phyloP scores from a whole-genome alignment of 2,888 invertebrate genomes.

The Monopis laevigella region DNA sequence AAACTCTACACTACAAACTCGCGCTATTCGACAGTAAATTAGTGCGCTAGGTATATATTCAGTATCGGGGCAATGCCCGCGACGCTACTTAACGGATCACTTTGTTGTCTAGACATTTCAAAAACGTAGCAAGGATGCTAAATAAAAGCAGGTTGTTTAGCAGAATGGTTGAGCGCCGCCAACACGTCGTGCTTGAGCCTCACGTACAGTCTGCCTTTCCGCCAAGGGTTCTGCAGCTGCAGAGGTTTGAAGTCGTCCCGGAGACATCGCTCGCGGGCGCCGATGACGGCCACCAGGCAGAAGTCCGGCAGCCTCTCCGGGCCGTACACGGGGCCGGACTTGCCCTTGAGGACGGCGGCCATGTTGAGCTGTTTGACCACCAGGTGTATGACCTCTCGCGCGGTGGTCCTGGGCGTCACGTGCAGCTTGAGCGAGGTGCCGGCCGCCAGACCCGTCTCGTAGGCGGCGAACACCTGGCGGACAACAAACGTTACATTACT shows the following conservation, averaged over 20 bases:
- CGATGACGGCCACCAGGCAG: slow-evolving; percentile 95
- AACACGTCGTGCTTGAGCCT: slow-evolving; percentile 89
- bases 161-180: slow-evolving; percentile 88
- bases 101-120: neutral
- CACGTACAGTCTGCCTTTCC: slow-evolving; percentile 92
- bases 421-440: slow-evolving; percentile 95
- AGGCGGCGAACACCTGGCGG: slow-evolving; percentile 97
- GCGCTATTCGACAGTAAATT: neutral
- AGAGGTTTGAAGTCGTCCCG: slow-evolving; percentile 94
- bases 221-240: slow-evolving; percentile 95
- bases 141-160: slow-evolving; percentile 78
- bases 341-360: slow-evolving; percentile 86
- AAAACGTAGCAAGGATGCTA: slow-evolving; percentile 31
- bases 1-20: too few relatives aligned
- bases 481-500: too few relatives aligned
- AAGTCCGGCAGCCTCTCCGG: slow-evolving; percentile 87
- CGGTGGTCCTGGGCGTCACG: slow-evolving; percentile 92
- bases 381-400: slow-evolving; percentile 93
- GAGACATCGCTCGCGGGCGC: slow-evolving; percentile 92
- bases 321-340: slow-evolving; percentile 85
- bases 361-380: slow-evolving; percentile 96
- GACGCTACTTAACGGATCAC: neutral
- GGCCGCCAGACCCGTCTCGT: slow-evolving; percentile 92
- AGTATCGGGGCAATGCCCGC: neutral
- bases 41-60: neutral